These are phyloP conservation scores for Lissocephala sabroskyi DNA, from an alignment of 2,888 invertebrate genomes.

Conservation along the genomic window DNA sequence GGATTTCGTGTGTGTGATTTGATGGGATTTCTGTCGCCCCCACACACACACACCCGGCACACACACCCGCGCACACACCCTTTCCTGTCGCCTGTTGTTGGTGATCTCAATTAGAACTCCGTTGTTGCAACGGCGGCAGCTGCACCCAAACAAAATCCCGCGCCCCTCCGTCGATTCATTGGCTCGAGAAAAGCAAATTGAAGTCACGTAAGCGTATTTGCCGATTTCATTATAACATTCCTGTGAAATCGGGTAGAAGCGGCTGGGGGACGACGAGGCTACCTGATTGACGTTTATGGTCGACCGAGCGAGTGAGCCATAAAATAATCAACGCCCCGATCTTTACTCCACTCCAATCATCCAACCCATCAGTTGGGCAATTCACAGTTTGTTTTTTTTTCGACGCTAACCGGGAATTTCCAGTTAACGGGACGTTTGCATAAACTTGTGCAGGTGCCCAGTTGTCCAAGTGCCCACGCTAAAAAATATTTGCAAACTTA, in stretches of 20 bases:
- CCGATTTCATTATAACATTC: constrained; percentile 48
- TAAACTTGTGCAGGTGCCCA: no score
- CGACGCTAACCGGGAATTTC: no score
- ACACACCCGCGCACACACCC: background rate
- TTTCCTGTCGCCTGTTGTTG: constrained; percentile 23
- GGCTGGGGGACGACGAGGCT: constrained; percentile 2
- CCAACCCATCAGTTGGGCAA: background rate
- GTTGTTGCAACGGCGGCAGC: constrained; percentile 30
- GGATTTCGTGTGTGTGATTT: background rate
- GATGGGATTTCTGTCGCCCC: background rate
- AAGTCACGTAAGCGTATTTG: constrained; percentile 58
- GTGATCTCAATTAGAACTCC: constrained; percentile 48
- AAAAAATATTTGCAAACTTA: no score
- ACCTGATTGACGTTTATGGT: constrained; percentile 33
- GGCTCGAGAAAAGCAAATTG: no score
- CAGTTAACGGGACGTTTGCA: no score
- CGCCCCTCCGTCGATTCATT: no score
- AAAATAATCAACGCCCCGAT: constrained; percentile 13
- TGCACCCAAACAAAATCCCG: constrained; percentile 37
- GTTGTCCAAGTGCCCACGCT: no score
- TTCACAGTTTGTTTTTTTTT: background rate
- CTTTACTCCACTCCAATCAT: constrained; percentile 14
- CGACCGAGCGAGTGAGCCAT: constrained; percentile 22
- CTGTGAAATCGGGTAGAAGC: constrained; percentile 19
- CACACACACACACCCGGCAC: no score